These are phyloP conservation scores for Anoplopoma fimbria DNA, from an alignment of 2,113 vertebrate genomes.

Conservation along the genomic window DNA sequence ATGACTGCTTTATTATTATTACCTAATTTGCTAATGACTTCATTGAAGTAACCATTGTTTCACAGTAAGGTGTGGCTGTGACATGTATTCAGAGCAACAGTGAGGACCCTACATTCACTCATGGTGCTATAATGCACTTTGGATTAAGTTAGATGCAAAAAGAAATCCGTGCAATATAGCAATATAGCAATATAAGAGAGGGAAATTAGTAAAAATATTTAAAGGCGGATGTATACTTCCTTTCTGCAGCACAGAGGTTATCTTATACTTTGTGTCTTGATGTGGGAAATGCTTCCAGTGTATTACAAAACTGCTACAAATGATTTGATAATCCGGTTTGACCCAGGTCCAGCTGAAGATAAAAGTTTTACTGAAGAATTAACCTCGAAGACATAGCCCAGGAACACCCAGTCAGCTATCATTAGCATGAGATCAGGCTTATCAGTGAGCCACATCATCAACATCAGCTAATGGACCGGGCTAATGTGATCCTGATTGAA, in stretches of 20 bases:
- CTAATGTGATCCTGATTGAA: slow-evolving; percentile 72
- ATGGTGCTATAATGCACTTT: neutral
- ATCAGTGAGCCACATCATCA: slow-evolving; percentile 72
- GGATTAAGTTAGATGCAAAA: neutral
- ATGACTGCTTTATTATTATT: slow-evolving; percentile 47
- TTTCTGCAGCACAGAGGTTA: slow-evolving; percentile 14
- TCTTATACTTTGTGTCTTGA: neutral
- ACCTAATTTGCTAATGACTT: slow-evolving; percentile 23
- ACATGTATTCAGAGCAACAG: neutral
- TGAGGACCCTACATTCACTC: neutral
- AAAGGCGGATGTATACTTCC: neutral
- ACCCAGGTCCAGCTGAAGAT: neutral
- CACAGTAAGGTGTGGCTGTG: slow-evolving; percentile 20
- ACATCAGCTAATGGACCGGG: slow-evolving; percentile 54
- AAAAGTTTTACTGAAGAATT: neutral
- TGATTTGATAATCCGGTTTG: neutral
- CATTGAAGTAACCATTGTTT: slow-evolving; percentile 7
- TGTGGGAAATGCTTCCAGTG: neutral
- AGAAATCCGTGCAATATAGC: neutral
- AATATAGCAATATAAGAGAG: neutral
- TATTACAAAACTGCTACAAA: neutral
- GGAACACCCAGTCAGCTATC: slow-evolving; percentile 28
- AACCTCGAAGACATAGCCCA: neutral
- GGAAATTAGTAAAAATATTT: neutral
- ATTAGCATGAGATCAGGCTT: slow-evolving; percentile 42